Evolutionary conservation across 2,797 vertebrate genomes (phyloP).

Genomic region (Taeniopygia guttata): DNA sequence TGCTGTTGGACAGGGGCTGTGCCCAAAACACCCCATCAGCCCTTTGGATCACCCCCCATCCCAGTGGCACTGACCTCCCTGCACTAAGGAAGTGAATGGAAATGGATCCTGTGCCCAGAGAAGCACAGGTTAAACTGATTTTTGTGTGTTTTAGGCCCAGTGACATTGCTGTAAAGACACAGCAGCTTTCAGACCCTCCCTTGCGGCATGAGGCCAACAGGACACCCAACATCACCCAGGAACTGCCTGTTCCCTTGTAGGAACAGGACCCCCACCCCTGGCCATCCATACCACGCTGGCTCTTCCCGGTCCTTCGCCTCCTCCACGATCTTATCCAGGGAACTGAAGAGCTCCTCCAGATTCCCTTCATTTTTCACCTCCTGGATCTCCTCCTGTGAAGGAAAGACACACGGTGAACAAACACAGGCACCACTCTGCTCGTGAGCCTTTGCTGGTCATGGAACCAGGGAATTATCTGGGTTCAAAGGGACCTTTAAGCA

Average conservation of each 20-base stretch:
- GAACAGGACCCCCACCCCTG: not conserved
- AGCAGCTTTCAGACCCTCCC: not conserved
- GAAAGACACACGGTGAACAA: not conserved
- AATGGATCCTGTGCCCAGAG: not conserved
- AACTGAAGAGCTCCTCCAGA: conserved; percentile 81
- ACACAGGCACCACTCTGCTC: not conserved
- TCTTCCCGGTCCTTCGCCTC: conserved; percentile 70
- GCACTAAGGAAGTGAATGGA: not conserved
- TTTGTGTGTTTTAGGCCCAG: not conserved
- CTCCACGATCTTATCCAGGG: conserved; percentile 84
- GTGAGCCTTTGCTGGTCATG: accelerated
- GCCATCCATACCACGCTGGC: conserved; percentile 79
- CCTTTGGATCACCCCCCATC: not conserved
- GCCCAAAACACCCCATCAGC: not conserved
- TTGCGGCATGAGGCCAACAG: not conserved
- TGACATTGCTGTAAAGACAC: not conserved
- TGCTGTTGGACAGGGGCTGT: not conserved
- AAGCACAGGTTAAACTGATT: not conserved
- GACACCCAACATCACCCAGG: accelerated
- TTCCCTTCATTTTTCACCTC: conserved; percentile 86
- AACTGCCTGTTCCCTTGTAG: accelerated
- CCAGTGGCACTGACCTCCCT: not conserved
- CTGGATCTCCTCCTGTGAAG: conserved; percentile 83
- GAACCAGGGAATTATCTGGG: not conserved
- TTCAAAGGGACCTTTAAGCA: not conserved